Evolutionary conservation across 2,797 vertebrate species (phyloP).

Genomic region (Acomys russatus): DNA sequence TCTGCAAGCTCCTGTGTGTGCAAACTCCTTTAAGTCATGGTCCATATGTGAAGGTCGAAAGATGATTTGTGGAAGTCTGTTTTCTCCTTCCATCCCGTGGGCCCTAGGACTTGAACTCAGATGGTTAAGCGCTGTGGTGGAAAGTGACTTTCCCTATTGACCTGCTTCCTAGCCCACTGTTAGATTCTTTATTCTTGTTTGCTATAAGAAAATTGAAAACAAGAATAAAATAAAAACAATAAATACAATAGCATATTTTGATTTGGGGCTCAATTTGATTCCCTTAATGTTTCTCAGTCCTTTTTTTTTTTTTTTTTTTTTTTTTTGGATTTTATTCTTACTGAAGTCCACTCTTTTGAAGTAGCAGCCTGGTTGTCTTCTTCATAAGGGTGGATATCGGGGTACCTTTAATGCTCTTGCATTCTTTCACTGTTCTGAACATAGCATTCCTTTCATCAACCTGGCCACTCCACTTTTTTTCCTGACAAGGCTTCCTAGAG

Average conservation of each 20-base stretch:
- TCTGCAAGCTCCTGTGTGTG: background rate
- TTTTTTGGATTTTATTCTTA: slow-evolving; percentile 9
- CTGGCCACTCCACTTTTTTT: no score
- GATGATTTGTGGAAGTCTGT: background rate
- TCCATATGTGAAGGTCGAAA: background rate
- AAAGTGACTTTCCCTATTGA: background rate
- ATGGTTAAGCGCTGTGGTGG: no score
- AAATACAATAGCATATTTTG: background rate
- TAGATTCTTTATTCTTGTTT: background rate
- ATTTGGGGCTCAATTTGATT: background rate
- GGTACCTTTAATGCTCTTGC: background rate
- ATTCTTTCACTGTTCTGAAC: background rate
- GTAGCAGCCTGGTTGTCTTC: background rate
- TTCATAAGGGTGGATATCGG: rapidly evolving
- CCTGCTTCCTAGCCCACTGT: background rate
- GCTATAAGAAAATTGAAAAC: background rate
- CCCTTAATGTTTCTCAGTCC: background rate
- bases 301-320: background rate
- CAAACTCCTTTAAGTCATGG: no score
- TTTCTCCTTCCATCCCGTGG: background rate
- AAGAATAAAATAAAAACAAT: background rate
- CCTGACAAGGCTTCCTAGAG: background rate
- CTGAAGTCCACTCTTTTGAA: background rate
- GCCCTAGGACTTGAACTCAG: background rate
- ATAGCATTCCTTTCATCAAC: background rate